Conservation (phyloP, 1,140 invertebrate genomes). For the Glossosoma conforme region DNA sequence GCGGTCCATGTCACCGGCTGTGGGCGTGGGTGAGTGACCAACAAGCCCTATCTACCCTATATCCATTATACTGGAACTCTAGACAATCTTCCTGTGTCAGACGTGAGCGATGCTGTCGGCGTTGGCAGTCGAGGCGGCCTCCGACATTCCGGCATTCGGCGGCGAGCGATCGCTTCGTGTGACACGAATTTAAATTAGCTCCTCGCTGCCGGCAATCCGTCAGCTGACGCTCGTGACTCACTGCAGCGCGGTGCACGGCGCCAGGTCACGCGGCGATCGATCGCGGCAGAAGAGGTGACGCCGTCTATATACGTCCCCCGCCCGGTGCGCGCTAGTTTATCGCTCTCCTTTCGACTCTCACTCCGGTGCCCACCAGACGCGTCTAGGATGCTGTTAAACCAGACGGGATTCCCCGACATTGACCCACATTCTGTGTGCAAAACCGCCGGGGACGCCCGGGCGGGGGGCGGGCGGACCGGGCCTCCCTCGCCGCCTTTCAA, state of each 20-base stretch:
- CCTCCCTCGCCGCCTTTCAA: slow-evolving; percentile 50
- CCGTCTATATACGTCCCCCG: no score
- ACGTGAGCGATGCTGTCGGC: neutral
- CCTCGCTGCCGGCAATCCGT: no score
- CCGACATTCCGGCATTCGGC: neutral
- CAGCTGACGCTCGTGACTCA: no score
- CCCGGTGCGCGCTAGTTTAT: neutral
- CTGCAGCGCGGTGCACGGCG: no score
- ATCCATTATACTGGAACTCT: slow-evolving; percentile 4
- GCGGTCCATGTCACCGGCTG: slow-evolving; percentile 92
- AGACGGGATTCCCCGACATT: slow-evolving; percentile 56
- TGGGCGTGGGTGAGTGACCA: slow-evolving; percentile 72
- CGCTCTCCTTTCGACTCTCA: no score
- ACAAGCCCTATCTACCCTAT: slow-evolving; percentile 23
- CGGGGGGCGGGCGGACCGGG: slow-evolving; percentile 40
- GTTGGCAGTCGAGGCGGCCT: neutral
- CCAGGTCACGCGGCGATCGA: no score
- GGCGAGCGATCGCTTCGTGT: neutral
- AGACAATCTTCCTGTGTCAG: neutral
- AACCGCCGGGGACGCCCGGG: slow-evolving; percentile 14
- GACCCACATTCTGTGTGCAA: slow-evolving; percentile 48
- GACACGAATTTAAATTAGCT: no score
- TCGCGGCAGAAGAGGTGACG: no score
- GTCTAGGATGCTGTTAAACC: slow-evolving; percentile 31
- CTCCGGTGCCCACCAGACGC: slow-evolving; percentile 20